Percentiles rank a stretch among this genome's conserved stretches.
Evolutionary conservation across 2,888 invertebrate genomes (phyloP).

Genomic region (Amphipoea lucens): DNA sequence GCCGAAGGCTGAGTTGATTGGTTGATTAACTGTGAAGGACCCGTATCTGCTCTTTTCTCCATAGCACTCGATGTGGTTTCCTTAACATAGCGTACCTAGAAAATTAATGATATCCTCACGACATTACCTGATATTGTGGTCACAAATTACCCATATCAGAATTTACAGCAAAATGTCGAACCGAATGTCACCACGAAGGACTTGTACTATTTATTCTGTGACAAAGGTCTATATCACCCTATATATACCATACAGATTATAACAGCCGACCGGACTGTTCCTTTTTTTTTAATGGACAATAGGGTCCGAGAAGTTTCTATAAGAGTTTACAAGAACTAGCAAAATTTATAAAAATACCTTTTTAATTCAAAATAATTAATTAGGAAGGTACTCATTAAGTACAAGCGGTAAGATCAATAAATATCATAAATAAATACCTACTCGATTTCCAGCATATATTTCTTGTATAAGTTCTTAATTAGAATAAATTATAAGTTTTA

Average conservation of each 20-base stretch:
- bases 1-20: too few species aligned
- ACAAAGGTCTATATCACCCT: too few species aligned
- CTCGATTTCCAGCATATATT: slow-evolving; percentile 14
- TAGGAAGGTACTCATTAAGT: not conserved
- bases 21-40: too few species aligned
- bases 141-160: not conserved
- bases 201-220: too few species aligned
- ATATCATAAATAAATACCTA: slow-evolving; percentile 10
- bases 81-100: not conserved
- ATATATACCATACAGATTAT: not conserved
- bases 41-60: not conserved
- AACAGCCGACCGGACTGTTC: not conserved
- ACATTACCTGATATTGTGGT: not conserved
- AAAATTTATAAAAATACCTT: too few species aligned
- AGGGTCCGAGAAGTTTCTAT: too few species aligned
- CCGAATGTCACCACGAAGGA: not conserved
- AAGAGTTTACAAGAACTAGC: too few species aligned
- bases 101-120: not conserved
- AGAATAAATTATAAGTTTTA: slow-evolving; percentile 43
- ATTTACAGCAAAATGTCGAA: not conserved
- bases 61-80: not conserved
- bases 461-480: slow-evolving; percentile 39
- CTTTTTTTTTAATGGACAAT: not conserved
- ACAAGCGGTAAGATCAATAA: slow-evolving; percentile 15
- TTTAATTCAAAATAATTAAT: not conserved